A percentile compares a stretch with the other conserved stretches of the same genome.
phyloP scores from a whole-genome alignment of 2,888 invertebrate species.

The Ennomos erosarius region DNA sequence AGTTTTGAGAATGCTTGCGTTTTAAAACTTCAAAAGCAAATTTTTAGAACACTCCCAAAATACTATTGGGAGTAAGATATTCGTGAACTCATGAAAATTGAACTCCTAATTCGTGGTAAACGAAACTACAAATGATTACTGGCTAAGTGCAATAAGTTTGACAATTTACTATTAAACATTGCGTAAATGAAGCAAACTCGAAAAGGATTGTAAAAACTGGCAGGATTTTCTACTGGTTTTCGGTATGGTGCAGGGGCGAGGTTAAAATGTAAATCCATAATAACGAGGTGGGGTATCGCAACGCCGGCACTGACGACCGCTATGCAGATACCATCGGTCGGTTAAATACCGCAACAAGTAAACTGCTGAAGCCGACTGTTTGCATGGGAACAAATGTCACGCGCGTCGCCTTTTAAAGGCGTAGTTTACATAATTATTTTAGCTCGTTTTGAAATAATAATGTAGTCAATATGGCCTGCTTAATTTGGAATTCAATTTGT shows the following conservation, averaged over 20 bases:
- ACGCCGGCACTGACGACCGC: conserved; percentile 70
- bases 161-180: background rate
- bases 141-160: no score
- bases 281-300: conserved; percentile 69
- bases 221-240: conserved; percentile 10
- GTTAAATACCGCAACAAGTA: conserved; percentile 82
- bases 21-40: no score
- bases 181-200: background rate
- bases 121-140: no score
- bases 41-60: no score
- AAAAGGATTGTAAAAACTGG: conserved; percentile 2
- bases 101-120: no score
- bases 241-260: conserved; percentile 39
- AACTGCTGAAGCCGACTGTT: conserved; percentile 64
- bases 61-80: no score
- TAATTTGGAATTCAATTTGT: no score
- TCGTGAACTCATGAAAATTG: no score
- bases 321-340: conserved; percentile 77
- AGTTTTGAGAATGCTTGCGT: no score
- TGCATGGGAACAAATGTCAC: conserved; percentile 48
- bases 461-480: no score
- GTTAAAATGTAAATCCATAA: conserved; percentile 76
- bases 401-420: conserved; percentile 30
- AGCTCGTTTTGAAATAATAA: no score
- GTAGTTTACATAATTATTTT: conserved; percentile 2